Evolutionary conservation across 2,888 invertebrate species (phyloP), one percentile per base, ranked within the genome.

Genomic region (Eristalis arbustorum): DNA sequence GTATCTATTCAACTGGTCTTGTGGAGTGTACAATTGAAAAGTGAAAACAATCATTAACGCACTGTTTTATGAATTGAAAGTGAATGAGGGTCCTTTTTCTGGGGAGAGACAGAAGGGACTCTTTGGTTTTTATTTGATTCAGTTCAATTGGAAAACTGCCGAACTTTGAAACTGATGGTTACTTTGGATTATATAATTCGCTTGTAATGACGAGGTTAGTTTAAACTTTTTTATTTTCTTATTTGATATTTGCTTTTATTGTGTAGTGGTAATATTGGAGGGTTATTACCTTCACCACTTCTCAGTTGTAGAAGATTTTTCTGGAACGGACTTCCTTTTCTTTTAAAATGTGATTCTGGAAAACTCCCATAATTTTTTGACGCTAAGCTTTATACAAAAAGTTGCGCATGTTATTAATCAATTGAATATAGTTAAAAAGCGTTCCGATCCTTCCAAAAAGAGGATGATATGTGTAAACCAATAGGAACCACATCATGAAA

Each of bases 161-260:
- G 62, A 68, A 67, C 63, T 82, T 75, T 78, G 68, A 87, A 83
- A 88, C 88, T 88, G 84, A 88, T 88, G 88, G 75, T 74, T 84
- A 77, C 88, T 79, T 88, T 88, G 88, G 88, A 88, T 84, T 88
- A 88, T 84, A 56, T 74, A 69, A 76, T 75, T 88, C n/a, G 62
- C 73, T 76, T 88, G 76, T 76, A 80, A 88, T 88, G 88, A 88
- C 88, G 42, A 88, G 88, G 88, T 88, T 83, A 61, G 88, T 80
- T 59, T 64, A 18, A 40, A 63, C 25, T 67, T 73, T 78, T 78
- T 1, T 73, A 18, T 74, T 40, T 57, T 1, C 2, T 69, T 31
- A 25, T 25, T 25, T 25, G 1, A 2, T 3, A 25, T 2, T 25
- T 25, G 25, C 1, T 25, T 25, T 25, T 25, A 3, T 25, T 1